Conservation (phyloP, 2,113 vertebrate species). For the Condylura cristata region DNA sequence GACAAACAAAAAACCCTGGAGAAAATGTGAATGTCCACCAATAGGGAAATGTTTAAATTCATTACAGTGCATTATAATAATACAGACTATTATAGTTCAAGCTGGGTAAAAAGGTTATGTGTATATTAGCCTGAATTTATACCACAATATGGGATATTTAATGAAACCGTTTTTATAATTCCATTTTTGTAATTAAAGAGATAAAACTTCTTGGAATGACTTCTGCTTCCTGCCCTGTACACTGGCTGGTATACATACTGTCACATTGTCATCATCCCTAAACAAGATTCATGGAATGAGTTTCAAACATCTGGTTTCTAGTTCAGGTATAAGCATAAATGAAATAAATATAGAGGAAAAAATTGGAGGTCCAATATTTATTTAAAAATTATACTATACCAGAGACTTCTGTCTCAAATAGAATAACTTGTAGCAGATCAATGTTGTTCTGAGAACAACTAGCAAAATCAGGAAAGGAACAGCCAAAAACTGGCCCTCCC, state of each 20-base stretch:
- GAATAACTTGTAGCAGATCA: background rate
- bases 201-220: background rate
- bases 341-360: slow-evolving; percentile 20
- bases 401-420: slow-evolving; percentile 4
- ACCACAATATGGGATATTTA: background rate
- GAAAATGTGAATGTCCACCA: background rate
- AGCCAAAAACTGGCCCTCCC: too few relatives aligned
- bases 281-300: background rate
- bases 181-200: slow-evolving; percentile 16
- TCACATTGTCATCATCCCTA: background rate
- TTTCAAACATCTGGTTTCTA: background rate
- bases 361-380: background rate
- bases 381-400: slow-evolving; percentile 5
- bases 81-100: background rate
- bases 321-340: background rate
- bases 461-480: background rate
- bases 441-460: background rate
- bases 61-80: background rate
- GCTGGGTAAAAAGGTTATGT: background rate
- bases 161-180: background rate
- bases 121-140: background rate
- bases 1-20: background rate
- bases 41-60: background rate
- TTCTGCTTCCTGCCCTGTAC: slow-evolving; percentile 7
- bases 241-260: background rate